Evolutionary conservation across 35 echinoderm and acorn worm genomes (phyloP).

Genomic region (Ptychodera flava): DNA sequence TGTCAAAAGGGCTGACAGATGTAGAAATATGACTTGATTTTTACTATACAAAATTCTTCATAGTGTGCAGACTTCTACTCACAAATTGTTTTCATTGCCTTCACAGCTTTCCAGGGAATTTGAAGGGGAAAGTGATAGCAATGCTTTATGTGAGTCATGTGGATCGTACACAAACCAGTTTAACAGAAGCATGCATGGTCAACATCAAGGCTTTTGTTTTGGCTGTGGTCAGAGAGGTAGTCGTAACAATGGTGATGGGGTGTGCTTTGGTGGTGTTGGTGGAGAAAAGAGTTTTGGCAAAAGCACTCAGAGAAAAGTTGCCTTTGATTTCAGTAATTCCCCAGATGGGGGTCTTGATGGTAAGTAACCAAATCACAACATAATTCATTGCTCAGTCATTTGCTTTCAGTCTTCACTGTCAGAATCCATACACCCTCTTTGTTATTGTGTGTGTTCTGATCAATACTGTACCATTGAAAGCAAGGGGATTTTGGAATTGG

Average conservation of each 20-base stretch:
- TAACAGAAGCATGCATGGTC: conserved; percentile 79
- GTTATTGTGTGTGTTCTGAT: too few species aligned
- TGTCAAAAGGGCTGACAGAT: too few species aligned
- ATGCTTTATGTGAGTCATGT: conserved; percentile 85
- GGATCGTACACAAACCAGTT: conserved; percentile 55
- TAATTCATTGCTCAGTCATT: too few species aligned
- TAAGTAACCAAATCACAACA: too few species aligned
- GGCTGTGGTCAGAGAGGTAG: conserved; percentile 94
- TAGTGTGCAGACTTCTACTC: too few species aligned
- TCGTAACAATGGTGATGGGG: conserved; percentile 85
- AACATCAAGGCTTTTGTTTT: conserved; percentile 73
- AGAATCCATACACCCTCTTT: too few species aligned
- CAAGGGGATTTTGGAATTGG: too few species aligned
- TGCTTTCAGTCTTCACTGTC: too few species aligned
- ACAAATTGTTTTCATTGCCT: too few species aligned
- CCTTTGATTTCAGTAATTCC: conserved; percentile 34
- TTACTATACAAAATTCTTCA: too few species aligned
- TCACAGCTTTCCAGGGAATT: conserved; percentile 15
- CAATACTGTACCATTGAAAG: too few species aligned
- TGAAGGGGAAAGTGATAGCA: conserved; percentile 32
- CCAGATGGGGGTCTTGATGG: conserved; percentile 22
- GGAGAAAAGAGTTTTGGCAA: conserved; percentile 63
- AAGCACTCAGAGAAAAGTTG: conserved; percentile 18
- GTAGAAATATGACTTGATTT: too few species aligned
- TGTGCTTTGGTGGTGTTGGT: conserved; percentile 90